A percentile compares a stretch with the other conserved stretches of the same genome.
Conservation (phyloP, 2,113 vertebrate species). For the Plecturocebus donacophilus region DNA sequence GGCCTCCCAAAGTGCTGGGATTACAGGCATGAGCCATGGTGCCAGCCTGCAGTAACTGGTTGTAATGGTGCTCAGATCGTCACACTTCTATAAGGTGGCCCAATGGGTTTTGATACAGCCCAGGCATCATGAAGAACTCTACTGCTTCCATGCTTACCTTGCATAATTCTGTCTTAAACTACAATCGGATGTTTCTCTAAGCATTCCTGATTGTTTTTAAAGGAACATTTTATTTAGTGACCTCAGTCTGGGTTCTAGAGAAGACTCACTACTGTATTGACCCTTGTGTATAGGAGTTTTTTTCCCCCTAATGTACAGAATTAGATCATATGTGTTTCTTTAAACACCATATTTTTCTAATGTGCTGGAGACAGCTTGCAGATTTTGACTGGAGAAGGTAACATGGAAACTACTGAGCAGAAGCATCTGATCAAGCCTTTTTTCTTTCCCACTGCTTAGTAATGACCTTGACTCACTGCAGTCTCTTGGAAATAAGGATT, state of each 20-base stretch:
- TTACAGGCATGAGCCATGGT: too few species aligned
- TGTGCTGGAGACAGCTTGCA: background rate
- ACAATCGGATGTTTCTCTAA: background rate
- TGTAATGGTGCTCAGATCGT: background rate
- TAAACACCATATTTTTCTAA: background rate
- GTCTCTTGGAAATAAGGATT: slow-evolving; percentile 75
- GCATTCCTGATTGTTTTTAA: background rate
- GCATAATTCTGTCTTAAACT: background rate
- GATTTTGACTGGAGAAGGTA: background rate
- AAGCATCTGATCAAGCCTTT: slow-evolving; percentile 55
- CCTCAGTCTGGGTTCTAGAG: background rate
- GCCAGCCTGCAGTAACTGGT: too few species aligned
- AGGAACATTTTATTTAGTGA: background rate
- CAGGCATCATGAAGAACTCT: background rate
- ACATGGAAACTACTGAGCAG: slow-evolving; percentile 61
- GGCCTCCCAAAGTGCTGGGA: too few species aligned
- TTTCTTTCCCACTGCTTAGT: slow-evolving; percentile 61
- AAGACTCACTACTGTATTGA: background rate
- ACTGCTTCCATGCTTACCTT: background rate
- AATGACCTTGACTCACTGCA: slow-evolving; percentile 71
- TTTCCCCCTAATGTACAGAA: background rate
- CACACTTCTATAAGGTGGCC: background rate
- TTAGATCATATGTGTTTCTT: background rate
- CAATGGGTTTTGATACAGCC: background rate
- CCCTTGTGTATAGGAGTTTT: background rate